A percentile compares a stretch with the other conserved stretches of the same genome.
Conservation (phyloP, 1,140 invertebrate species). For the Harlomillsia oculata region DNA sequence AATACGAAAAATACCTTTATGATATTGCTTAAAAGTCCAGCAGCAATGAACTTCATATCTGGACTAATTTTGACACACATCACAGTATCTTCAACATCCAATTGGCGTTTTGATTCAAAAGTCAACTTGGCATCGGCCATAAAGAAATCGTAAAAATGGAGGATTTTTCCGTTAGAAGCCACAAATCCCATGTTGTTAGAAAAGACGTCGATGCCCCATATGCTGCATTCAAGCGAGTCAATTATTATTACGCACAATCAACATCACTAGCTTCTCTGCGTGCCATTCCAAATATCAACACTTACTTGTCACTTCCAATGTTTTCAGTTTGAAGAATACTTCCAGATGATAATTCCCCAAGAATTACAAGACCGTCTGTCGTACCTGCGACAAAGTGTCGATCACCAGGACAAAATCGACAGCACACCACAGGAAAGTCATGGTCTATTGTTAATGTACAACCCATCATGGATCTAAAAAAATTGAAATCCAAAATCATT, state of each 20-base stretch:
- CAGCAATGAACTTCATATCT: conserved; percentile 78
- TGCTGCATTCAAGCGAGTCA: conserved; percentile 20
- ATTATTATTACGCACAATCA: not conserved
- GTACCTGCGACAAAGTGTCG: conserved; percentile 79
- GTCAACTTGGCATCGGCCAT: conserved; percentile 32
- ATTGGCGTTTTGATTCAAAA: conserved; percentile 37
- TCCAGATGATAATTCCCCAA: conserved; percentile 76
- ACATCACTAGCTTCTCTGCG: not conserved
- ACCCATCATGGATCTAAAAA: conserved; percentile 56
- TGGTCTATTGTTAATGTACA: conserved; percentile 68
- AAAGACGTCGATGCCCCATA: conserved; percentile 30
- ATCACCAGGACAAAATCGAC: conserved; percentile 76
- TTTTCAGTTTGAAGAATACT: conserved; percentile 47
- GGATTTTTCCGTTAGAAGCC: conserved; percentile 17
- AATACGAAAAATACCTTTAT: conserved; percentile 66
- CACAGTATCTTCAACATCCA: conserved; percentile 79
- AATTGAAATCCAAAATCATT: not conserved
- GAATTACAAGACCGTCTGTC: conserved; percentile 72
- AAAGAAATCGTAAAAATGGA: conserved; percentile 30
- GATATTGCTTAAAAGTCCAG: conserved; percentile 81
- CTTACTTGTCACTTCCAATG: conserved; percentile 34
- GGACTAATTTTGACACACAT: conserved; percentile 72
- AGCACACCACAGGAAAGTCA: conserved; percentile 54
- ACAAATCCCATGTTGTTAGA: conserved; percentile 30
- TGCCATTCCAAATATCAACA: not conserved